Evolutionary conservation across 2,888 invertebrate species (phyloP), one percentile per base, ranked within the genome.

Genomic region (Standfussiana lucernea): DNA sequence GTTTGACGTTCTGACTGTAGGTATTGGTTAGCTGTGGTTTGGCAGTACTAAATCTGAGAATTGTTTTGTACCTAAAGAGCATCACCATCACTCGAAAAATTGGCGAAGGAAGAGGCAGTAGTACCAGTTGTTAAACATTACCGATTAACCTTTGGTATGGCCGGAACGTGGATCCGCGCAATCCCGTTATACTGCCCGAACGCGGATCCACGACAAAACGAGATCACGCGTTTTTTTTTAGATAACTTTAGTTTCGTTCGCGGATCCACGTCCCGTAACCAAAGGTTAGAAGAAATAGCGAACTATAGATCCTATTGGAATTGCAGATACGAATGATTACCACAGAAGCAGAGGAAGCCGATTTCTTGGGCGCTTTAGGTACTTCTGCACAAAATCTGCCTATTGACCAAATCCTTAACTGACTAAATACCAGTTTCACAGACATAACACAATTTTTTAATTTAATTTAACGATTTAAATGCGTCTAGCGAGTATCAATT

Each of bases 401-500:
- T 18, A n/a, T 21, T 77, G 64, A 0, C 21, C 13, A 45, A 76
- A 47, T 24, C 42, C 15, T 75, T 68, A 32, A 53, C 15, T 42
- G 28, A 28, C 50, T 56, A 59, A 72, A 83, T 77, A 72, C 77
- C 65, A 61, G 77, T 77, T 86, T 71, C 74, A 59, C 24, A 59
- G 18, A 59, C 28, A 28, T 47, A 45, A 50, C 42, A 62, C 69
- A 28, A 56, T 69, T 75, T 79, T 79, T 56, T 70, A 35, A 67
- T 65, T 67, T 79, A 83, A 86, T 74, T 79, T 53, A 21, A 74
- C 75, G 64, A 84, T 82, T 86, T 68, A 79, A 78, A 86, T 82
- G 72, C 70, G 77, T 77, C 11, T 70, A 45, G 42, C 62, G 53
- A 24, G 40, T 56, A 80, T 77, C 79, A 76, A 85, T 88, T 87